Evolutionary conservation across 2,113 vertebrate genomes (phyloP).

Genomic region (Ictalurus furcatus): DNA sequence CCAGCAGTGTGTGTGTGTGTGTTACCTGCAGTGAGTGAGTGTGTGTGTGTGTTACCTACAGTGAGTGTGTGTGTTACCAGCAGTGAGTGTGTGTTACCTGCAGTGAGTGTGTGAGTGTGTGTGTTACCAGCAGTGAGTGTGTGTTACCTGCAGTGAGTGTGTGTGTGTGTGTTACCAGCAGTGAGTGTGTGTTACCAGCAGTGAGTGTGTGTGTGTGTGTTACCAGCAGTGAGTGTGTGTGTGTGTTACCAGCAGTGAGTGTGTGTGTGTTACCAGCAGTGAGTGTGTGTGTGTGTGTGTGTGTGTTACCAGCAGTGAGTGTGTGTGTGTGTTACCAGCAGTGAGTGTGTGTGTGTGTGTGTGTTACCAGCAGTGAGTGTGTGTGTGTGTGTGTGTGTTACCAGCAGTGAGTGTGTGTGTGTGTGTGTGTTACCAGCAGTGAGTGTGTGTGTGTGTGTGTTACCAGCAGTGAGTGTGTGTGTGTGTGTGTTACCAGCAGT

Average conservation of each 20-base stretch:
- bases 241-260: no score
- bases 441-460: neutral
- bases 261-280: neutral
- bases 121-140: neutral
- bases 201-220: neutral
- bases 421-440: no score
- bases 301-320: conserved; percentile 56
- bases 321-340: neutral
- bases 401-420: conserved; percentile 51
- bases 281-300: neutral
- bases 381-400: conserved; percentile 43
- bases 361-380: neutral
- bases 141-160: no score
- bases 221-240: conserved; percentile 54
- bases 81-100: no score
- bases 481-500: conserved; percentile 4
- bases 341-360: neutral
- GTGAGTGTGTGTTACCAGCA: neutral
- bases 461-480: neutral
- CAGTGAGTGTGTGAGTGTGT: neutral
- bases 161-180: neutral
- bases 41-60: neutral
- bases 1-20: neutral
- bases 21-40: conserved; percentile 56
- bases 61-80: neutral